phyloP scores from a whole-genome alignment of 1,140 invertebrate species.

The Triops longicaudatus region DNA sequence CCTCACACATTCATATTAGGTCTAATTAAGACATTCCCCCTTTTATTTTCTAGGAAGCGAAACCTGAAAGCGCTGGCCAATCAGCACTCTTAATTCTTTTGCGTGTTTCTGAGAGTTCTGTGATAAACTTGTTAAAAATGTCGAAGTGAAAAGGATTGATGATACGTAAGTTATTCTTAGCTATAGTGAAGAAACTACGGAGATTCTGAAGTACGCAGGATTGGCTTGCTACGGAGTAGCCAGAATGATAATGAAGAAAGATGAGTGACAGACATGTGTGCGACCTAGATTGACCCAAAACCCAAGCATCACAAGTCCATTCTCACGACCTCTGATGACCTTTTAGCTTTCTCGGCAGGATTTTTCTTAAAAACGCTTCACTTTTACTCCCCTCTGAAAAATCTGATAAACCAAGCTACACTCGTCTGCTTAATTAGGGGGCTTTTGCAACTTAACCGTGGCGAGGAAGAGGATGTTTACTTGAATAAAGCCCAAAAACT shows the following conservation, averaged over 20 bases:
- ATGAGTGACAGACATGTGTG: conserved; percentile 11
- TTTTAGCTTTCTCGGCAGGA: background rate
- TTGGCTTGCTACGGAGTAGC: background rate
- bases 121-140: too few relatives aligned
- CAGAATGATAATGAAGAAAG: background rate
- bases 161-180: too few relatives aligned
- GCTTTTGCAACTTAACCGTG: background rate
- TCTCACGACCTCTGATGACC: background rate
- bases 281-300: conserved; percentile 5
- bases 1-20: conserved; percentile 4
- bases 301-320: background rate
- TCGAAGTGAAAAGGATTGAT: too few relatives aligned
- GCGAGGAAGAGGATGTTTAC: background rate
- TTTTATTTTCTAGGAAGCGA: too few relatives aligned
- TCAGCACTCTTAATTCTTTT: too few relatives aligned
- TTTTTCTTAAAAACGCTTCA: background rate
- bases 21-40: too few relatives aligned
- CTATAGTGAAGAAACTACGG: too few relatives aligned
- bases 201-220: too few relatives aligned
- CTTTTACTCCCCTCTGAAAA: background rate
- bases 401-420: background rate
- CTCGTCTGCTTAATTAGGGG: background rate
- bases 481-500: conserved; percentile 1
- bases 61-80: too few relatives aligned
- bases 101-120: too few relatives aligned